These are phyloP conservation scores for Gobio gobio DNA, from an alignment of 2,113 vertebrate genomes.

Conservation along the genomic window DNA sequence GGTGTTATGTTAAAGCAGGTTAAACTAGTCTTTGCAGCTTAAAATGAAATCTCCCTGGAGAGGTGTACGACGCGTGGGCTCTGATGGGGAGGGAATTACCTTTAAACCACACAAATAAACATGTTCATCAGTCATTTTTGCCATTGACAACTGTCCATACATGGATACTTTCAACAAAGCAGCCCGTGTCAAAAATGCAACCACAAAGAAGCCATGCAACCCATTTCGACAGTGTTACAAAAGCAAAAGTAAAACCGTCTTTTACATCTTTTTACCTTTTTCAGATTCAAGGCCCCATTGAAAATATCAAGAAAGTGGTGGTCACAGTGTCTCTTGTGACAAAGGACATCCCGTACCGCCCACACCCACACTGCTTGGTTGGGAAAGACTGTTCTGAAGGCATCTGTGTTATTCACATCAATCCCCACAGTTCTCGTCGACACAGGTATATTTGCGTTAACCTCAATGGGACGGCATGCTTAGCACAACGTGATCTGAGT, in stretches of 20 bases:
- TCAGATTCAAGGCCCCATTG: conserved; percentile 77
- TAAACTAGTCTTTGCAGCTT: conserved; percentile 20
- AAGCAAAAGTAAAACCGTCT: not conserved
- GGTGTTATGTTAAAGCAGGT: conserved; percentile 8
- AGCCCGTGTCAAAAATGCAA: not conserved
- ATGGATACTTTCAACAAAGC: not conserved
- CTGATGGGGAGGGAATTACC: conserved; percentile 41
- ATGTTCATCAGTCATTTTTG: not conserved
- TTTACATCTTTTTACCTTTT: not conserved
- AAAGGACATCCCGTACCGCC: conserved; percentile 88
- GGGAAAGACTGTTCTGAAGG: conserved; percentile 88
- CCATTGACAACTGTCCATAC: not conserved
- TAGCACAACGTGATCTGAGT: not conserved
- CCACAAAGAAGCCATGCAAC: not conserved
- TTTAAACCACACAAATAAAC: conserved; percentile 5
- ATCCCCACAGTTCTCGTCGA: conserved; percentile 77
- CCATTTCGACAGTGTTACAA: no score
- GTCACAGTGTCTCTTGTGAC: conserved; percentile 88
- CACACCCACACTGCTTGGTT: conserved; percentile 93
- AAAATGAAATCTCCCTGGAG: conserved; percentile 65
- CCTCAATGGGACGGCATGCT: not conserved
- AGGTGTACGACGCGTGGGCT: conserved; percentile 40
- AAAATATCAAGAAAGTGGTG: conserved; percentile 77
- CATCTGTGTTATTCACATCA: conserved; percentile 82
- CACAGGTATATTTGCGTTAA: conserved; percentile 78